A percentile compares a stretch with the other conserved stretches of the same genome.
These are phyloP conservation scores for Drosophila kohkoa DNA, from an alignment of 1,140 invertebrate genomes.

Conservation along the genomic window DNA sequence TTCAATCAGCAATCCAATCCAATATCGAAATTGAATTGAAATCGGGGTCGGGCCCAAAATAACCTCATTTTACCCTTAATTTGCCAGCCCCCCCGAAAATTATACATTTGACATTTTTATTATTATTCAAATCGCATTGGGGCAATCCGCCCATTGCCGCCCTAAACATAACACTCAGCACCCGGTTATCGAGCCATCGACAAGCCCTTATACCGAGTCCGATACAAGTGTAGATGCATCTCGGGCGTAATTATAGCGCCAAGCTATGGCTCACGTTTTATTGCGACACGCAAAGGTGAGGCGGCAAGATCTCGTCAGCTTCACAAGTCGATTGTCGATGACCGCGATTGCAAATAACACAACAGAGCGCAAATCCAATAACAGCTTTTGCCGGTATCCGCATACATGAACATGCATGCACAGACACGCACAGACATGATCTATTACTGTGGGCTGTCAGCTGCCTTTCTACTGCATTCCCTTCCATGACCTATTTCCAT, in stretches of 20 bases:
- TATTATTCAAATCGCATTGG: constrained; percentile 16
- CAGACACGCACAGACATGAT: background rate
- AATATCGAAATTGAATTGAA: background rate
- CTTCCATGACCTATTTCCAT: background rate
- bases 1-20: background rate
- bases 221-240: constrained; percentile 1
- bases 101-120: background rate
- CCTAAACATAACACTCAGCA: constrained; percentile 11
- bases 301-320: constrained; percentile 17
- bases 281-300: constrained; percentile 31
- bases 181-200: background rate
- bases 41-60: background rate
- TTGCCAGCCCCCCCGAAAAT: background rate
- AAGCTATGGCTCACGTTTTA: constrained; percentile 5
- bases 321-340: constrained; percentile 5
- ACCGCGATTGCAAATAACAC: too few relatives aligned
- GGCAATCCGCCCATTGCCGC: constrained; percentile 21
- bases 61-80: constrained; percentile 2
- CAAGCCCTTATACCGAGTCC: background rate
- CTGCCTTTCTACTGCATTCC: background rate
- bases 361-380: constrained; percentile 1
- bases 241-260: constrained; percentile 4
- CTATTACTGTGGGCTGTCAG: background rate
- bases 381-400: background rate
- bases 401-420: background rate